Evolutionary conservation across 2,888 invertebrate species (phyloP).

Genomic region (Archaeoteleia sp.): DNA sequence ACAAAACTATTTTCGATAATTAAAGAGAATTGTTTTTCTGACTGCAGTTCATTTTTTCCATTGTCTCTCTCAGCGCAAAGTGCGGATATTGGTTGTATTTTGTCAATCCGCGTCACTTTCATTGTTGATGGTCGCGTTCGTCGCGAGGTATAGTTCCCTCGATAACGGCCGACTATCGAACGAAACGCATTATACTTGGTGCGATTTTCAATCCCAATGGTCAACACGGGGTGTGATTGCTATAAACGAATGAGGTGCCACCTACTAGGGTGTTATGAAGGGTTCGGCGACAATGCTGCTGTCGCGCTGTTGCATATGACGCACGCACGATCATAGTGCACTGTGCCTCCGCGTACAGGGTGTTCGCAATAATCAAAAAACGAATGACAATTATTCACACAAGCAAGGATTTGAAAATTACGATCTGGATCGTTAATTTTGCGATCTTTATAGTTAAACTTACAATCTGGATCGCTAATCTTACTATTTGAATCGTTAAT

Average conservation of each 20-base stretch:
- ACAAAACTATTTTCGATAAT: too few species aligned
- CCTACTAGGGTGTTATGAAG: slow-evolving; percentile 22
- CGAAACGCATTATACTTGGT: slow-evolving; percentile 31
- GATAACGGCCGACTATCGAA: slow-evolving; percentile 23
- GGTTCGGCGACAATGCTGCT: slow-evolving; percentile 45
- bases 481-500: too few species aligned
- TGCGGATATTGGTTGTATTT: slow-evolving; percentile 30
- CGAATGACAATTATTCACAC: too few species aligned
- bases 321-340: slow-evolving; percentile 6
- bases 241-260: slow-evolving; percentile 22
- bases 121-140: neutral
- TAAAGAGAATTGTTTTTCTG: too few species aligned
- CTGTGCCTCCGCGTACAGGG: slow-evolving; percentile 5
- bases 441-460: too few species aligned
- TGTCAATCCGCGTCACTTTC: slow-evolving; percentile 15
- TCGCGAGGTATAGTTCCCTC: slow-evolving; percentile 27
- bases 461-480: too few species aligned
- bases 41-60: too few species aligned
- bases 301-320: slow-evolving; percentile 35
- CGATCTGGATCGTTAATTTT: too few species aligned
- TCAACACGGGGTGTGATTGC: slow-evolving; percentile 39
- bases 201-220: slow-evolving; percentile 47
- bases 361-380: too few species aligned
- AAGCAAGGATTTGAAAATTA: too few species aligned
- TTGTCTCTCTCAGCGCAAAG: too few species aligned